A percentile compares a stretch with the other conserved stretches of the same genome.
phyloP scores from a whole-genome alignment of 1,140 invertebrate species.

The Chelonus insularis region DNA sequence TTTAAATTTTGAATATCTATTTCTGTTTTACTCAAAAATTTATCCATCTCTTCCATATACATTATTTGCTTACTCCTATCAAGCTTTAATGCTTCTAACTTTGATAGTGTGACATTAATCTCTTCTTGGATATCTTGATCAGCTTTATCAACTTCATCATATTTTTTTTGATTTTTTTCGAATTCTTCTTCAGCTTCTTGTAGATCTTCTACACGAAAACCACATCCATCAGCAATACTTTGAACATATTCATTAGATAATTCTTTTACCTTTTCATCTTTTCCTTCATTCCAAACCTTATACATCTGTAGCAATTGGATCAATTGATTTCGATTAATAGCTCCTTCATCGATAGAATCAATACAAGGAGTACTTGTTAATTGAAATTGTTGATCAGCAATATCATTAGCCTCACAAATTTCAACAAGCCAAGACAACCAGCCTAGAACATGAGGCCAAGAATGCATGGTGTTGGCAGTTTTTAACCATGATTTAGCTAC shows the following conservation, averaged over 20 bases:
- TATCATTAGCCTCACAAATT: conserved; percentile 40
- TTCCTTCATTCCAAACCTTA: conserved; percentile 42
- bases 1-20: conserved; percentile 35
- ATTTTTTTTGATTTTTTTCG: conserved; percentile 26
- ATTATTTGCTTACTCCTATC: conserved; percentile 29
- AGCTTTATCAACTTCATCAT: conserved; percentile 20
- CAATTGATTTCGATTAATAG: conserved; percentile 35
- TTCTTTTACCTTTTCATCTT: conserved; percentile 39
- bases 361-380: conserved; percentile 38
- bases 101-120: conserved; percentile 27
- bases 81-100: conserved; percentile 13
- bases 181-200: conserved; percentile 18
- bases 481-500: conserved; percentile 65
- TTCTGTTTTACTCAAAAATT: conserved; percentile 29
- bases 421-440: conserved; percentile 63
- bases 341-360: conserved; percentile 30
- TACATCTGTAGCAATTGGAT: conserved; percentile 33
- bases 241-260: conserved; percentile 37
- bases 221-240: conserved; percentile 34
- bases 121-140: conserved; percentile 26
- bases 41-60: conserved; percentile 28
- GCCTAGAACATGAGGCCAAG: conserved; percentile 62
- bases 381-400: conserved; percentile 31
- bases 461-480: conserved; percentile 64
- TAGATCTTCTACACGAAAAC: conserved; percentile 33